Percentiles rank a stretch among this genome's conserved stretches.
phyloP scores from a whole-genome alignment of 2,888 invertebrate genomes.

The Dione juno region DNA sequence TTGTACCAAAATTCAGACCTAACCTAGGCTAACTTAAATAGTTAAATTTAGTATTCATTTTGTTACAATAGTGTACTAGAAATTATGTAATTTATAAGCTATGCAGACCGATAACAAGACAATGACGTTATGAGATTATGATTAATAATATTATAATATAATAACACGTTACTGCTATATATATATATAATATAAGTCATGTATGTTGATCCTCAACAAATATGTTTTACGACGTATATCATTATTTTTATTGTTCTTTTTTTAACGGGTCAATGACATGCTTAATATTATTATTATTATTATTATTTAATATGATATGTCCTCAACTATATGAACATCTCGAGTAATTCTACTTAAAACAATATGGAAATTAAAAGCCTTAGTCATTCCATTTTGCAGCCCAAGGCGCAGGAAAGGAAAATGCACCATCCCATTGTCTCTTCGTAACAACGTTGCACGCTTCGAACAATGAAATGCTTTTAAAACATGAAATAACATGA shows the following conservation, averaged over 20 bases:
- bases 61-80: slow-evolving; percentile 33
- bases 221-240: no score
- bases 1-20: slow-evolving; percentile 5
- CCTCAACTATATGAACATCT: slow-evolving; percentile 7
- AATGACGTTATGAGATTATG: neutral
- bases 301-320: neutral
- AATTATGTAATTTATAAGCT: slow-evolving; percentile 32
- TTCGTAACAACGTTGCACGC: slow-evolving; percentile 72
- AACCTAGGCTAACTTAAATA: slow-evolving; percentile 26
- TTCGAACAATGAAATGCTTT: slow-evolving; percentile 81
- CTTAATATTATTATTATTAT: no score
- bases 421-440: slow-evolving; percentile 78
- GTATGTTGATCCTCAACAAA: no score
- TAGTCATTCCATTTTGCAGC: slow-evolving; percentile 73
- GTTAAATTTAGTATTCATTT: slow-evolving; percentile 35
- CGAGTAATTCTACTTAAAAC: slow-evolving; percentile 33
- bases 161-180: no score
- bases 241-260: no score
- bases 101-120: slow-evolving; percentile 26
- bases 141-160: neutral
- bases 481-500: slow-evolving; percentile 77
- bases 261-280: no score
- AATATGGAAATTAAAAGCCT: slow-evolving; percentile 51
- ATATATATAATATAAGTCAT: no score
- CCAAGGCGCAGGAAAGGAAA: slow-evolving; percentile 75